Conservation (phyloP, 2,888 invertebrate species). For the Xiphydria camelus region DNA sequence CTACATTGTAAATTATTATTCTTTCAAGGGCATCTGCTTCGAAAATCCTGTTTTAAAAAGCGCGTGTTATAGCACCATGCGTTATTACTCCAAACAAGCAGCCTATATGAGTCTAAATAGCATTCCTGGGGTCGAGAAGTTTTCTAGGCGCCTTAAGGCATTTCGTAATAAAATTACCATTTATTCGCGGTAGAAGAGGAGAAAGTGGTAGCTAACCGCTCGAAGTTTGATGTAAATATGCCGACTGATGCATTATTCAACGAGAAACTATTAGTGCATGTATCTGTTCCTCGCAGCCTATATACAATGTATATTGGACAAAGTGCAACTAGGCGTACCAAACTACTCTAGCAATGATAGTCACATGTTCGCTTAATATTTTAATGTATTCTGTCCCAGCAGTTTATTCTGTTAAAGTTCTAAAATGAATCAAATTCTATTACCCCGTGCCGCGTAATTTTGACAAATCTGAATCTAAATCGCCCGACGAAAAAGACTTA, state of each 20-base stretch:
- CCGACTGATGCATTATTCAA: slow-evolving; percentile 50
- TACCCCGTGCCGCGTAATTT: no score
- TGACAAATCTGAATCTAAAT: no score
- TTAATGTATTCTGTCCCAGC: slow-evolving; percentile 45
- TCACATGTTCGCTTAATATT: slow-evolving; percentile 39
- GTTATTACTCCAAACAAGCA: slow-evolving; percentile 40
- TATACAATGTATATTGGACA: slow-evolving; percentile 30
- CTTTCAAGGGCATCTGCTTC: no score
- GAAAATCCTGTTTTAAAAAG: no score
- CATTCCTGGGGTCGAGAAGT: slow-evolving; percentile 38
- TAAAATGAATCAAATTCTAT: no score
- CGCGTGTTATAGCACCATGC: slow-evolving; percentile 33
- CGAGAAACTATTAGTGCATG: slow-evolving; percentile 48
- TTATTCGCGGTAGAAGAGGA: slow-evolving; percentile 37
- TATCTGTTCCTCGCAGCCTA: slow-evolving; percentile 26
- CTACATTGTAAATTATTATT: no score
- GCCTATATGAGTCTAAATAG: slow-evolving; percentile 33
- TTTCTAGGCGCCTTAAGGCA: slow-evolving; percentile 33
- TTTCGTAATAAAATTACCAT: slow-evolving; percentile 49
- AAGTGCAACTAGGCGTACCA: slow-evolving; percentile 41
- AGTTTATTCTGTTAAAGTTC: slow-evolving; percentile 26
- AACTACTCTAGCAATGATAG: slow-evolving; percentile 38
- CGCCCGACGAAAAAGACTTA: no score
- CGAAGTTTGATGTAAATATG: slow-evolving; percentile 51
- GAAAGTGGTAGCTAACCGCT: slow-evolving; percentile 37